Evolutionary conservation across 53 echinoderm and acorn worm genomes (phyloP).

Genomic region (Apostichopus leukothele): DNA sequence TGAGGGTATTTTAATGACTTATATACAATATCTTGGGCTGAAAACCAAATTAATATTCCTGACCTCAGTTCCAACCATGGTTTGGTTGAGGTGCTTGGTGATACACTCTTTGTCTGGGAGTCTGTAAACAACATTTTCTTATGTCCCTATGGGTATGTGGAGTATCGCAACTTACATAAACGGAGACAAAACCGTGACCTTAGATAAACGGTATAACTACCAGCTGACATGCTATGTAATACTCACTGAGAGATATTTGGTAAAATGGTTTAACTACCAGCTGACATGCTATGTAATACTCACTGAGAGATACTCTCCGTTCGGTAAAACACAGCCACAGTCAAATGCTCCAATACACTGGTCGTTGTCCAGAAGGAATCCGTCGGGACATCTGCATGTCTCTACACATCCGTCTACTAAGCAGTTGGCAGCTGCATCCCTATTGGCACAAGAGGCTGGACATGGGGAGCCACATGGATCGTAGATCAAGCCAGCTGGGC

Average conservation of each 20-base stretch:
- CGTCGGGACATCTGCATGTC: slow-evolving; percentile 66
- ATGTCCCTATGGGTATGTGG: no score
- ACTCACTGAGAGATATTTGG: slow-evolving; percentile 31
- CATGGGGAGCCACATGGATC: slow-evolving; percentile 45
- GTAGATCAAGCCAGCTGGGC: slow-evolving; percentile 47
- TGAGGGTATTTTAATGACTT: no score
- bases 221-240: background rate
- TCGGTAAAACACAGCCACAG: slow-evolving; percentile 45
- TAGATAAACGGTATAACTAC: no score
- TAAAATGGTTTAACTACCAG: no score
- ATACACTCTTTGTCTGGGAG: no score
- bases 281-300: background rate
- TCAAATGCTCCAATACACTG: slow-evolving; percentile 43
- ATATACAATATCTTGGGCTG: no score
- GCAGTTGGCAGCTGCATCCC: slow-evolving; percentile 6
- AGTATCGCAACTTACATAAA: background rate
- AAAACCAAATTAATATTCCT: no score
- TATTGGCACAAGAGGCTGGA: slow-evolving; percentile 42
- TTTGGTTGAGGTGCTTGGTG: no score
- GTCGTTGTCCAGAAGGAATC: slow-evolving; percentile 61
- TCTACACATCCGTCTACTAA: slow-evolving; percentile 44
- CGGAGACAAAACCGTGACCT: no score
- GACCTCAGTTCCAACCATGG: no score
- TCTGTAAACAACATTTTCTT: no score
- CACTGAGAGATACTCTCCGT: slow-evolving; percentile 46